Evolutionary conservation across 2,888 invertebrate genomes (phyloP).

Genomic region (Celastrina argiolus): DNA sequence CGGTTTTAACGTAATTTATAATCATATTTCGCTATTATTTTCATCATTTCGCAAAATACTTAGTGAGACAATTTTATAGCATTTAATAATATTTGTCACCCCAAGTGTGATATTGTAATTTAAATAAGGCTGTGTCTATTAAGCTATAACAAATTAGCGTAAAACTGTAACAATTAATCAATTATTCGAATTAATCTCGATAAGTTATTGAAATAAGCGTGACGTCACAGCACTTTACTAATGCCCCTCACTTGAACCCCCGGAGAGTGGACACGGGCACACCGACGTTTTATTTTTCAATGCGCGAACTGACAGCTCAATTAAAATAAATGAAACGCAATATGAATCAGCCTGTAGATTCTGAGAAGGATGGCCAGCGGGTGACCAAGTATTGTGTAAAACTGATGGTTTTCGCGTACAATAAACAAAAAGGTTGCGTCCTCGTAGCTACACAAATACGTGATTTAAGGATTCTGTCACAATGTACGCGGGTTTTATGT

Average conservation of each 20-base stretch:
- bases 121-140: neutral
- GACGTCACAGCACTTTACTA: conserved; percentile 37
- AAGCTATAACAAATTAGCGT: conserved; percentile 15
- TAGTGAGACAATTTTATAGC: neutral
- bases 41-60: too few species aligned
- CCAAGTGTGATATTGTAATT: neutral
- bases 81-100: neutral
- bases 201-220: conserved; percentile 33
- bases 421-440: conserved; percentile 12
- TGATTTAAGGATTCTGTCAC: neutral
- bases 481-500: conserved; percentile 1
- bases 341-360: conserved; percentile 42
- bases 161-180: conserved; percentile 31
- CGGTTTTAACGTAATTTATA: neutral
- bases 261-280: conserved; percentile 35
- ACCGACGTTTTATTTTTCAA: conserved; percentile 36
- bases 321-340: conserved; percentile 40
- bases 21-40: too few species aligned
- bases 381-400: conserved; percentile 39
- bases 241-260: conserved; percentile 34
- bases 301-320: conserved; percentile 41
- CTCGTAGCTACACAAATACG: conserved; percentile 1
- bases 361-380: conserved; percentile 55
- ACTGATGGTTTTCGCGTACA: conserved; percentile 28
- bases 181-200: conserved; percentile 31